phyloP scores from a whole-genome alignment of 2,888 invertebrate species.

The Sisyra terminalis region DNA sequence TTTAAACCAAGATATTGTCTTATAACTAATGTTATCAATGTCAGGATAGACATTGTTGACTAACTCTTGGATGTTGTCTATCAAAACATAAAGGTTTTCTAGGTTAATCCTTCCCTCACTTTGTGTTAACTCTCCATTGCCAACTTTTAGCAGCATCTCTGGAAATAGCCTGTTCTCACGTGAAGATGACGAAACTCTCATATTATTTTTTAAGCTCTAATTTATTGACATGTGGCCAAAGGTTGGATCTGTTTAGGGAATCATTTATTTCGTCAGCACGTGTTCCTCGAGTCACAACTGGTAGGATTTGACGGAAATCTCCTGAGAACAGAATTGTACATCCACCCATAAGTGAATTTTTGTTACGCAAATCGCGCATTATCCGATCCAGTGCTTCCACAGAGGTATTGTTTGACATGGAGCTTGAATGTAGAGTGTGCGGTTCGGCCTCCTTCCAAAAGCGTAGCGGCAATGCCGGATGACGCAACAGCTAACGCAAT shows the following conservation, averaged over 20 bases:
- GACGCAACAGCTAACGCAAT: conserved; percentile 22
- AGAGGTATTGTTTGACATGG: conserved; percentile 16
- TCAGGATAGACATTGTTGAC: conserved; percentile 10
- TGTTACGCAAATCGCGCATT: conserved; percentile 16
- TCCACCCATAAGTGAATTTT: conserved; percentile 8
- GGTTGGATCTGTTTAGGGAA: conserved; percentile 6
- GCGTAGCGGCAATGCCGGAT: conserved; percentile 22
- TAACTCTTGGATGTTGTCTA: conserved; percentile 9
- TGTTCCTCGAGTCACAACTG: conserved; percentile 9
- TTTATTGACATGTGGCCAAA: conserved; percentile 5
- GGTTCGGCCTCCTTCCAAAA: conserved; percentile 22
- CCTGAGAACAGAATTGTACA: conserved; percentile 8
- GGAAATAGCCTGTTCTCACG: conserved; percentile 6
- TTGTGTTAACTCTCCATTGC: conserved; percentile 7
- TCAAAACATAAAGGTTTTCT: conserved; percentile 10
- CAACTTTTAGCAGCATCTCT: conserved; percentile 8
- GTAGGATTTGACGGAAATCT: conserved; percentile 11
- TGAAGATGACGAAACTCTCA: conserved; percentile 3
- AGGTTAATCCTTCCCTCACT: conserved; percentile 8
- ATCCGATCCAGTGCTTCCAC: conserved; percentile 17
- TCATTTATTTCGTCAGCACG: conserved; percentile 9
- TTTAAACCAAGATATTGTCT: conserved; percentile 11
- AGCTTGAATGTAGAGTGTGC: conserved; percentile 20
- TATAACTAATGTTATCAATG: conserved; percentile 10
- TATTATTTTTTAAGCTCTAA: conserved; percentile 9